Base-by-base conservation (phyloP, 2,797 vertebrate species). In the Urophycis tenuis region DNA sequence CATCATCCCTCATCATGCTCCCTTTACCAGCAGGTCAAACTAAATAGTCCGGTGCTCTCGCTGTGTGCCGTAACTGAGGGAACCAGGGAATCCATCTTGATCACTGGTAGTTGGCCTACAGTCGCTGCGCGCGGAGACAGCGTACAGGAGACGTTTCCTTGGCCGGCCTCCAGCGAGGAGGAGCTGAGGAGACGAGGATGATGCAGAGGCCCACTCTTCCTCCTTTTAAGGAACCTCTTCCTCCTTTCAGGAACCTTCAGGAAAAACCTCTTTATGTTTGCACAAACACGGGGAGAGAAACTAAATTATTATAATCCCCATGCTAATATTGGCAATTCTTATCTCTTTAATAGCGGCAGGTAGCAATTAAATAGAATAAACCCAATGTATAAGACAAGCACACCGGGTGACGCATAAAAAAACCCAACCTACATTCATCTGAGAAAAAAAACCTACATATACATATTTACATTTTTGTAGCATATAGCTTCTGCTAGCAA, bases 291-390 rank as follows among this genome's bases (percentile, higher is more conserved):
- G 60, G 60, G 7, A 29, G n/a, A 29, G 8, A 29, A 67, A 67
- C 53, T 2, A 60, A 60, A 29, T n/a, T 60, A 67, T 67, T 29
- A 25, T 29, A 29, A 29, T 29, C 29, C 60, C 60, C 25, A 67
- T n/a, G 60, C 60, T 67, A 67, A 67, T 67, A 67, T 67, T 60
- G 53, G 53, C 53, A 60, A 60, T 19, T 60, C 22, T 60, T 64
- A 29, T 64, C 53, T 60, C 25, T 25, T 29, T 67, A 67, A 67
- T 60, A 29, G n/a, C 5, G 11, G 25, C 60, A 29, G 60, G 25
- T 25, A 29, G 1, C 60, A 67, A 67, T 67, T 67, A 25, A 11
- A 67, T 29, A 29, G 60, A 67, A 67, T 67, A 67, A 11, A 67
- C 11, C 10, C 25, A 12, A 67, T 29, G 14, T 67, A 67, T 67